Base-by-base conservation (phyloP, 2,113 vertebrate genomes). In the Pseudopipra pipra region DNA sequence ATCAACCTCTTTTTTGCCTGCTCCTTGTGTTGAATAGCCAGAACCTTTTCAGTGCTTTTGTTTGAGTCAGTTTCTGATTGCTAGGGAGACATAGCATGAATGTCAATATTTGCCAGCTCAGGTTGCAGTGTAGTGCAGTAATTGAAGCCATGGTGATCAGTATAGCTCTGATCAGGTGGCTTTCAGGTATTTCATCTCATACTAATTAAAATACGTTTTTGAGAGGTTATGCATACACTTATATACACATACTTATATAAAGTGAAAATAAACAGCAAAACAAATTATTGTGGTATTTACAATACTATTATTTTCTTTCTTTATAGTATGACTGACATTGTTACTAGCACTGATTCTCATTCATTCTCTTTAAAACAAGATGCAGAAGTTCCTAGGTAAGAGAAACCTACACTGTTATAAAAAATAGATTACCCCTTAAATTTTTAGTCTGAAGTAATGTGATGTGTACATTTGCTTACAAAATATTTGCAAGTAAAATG, bases 51-150 rank as follows among this genome's bases (percentile, higher is more conserved):
- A 89, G 44, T 84, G 77, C 30, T 88, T 96, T 89, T 96, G 91
- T 97, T 97, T 97, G 91, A 89, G 37, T 95, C 71, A 78, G 55
- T 93, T 96, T 54, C 84, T 93, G 39, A 94, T 98, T 96, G 94
- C 97, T 96, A 96, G 93, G 97, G 97, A 98, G 81, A 98, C 95
- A 59, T 85, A 63, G 39, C 87, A 56, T 89, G 79, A 96, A 95
- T 93, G 70, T 93, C 83, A 91, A 41, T 93, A 83, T 97, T 97
- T 97, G 84, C 91, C 70, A 90, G 56, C 83, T 97, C 89, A 93
- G 51, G 87, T 62, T 77, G 27, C 89, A 93, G 18, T 59, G 25
- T 92, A 62, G 44, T 58, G 41, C 17, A 78, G 21, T 58, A 74
- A 46, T 33, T 20, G 65, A 95, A 70, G 33, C 63, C 41, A 18